Evolutionary conservation across 2,113 vertebrate species (phyloP).

Genomic region (Nothobranchius kuhntae): DNA sequence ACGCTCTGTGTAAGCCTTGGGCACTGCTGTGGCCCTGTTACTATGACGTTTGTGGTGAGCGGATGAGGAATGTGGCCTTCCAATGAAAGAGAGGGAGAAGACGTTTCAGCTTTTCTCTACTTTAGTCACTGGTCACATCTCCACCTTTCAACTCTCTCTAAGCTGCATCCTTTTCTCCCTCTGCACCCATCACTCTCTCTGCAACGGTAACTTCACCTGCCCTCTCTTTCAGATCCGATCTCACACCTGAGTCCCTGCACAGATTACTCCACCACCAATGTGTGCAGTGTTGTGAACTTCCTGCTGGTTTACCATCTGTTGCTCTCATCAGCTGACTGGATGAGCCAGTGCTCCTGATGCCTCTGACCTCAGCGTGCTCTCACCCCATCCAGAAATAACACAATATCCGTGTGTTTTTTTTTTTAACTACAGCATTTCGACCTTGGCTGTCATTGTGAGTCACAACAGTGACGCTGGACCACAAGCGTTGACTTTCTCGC

Average conservation of each 20-base stretch:
- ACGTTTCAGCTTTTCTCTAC: slow-evolving; percentile 54
- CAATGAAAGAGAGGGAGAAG: slow-evolving; percentile 51
- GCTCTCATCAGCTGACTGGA: slow-evolving; percentile 62
- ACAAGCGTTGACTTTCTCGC: slow-evolving; percentile 29
- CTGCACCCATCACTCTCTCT: neutral
- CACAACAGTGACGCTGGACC: slow-evolving; percentile 3
- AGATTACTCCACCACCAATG: slow-evolving; percentile 29
- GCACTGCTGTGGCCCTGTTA: slow-evolving; percentile 72
- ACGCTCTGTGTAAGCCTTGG: slow-evolving; percentile 76
- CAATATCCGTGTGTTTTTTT: slow-evolving; percentile 10
- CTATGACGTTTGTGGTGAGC: slow-evolving; percentile 67
- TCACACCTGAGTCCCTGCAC: slow-evolving; percentile 59
- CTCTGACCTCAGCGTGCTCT: slow-evolving; percentile 42
- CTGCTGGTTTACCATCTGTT: slow-evolving; percentile 73
- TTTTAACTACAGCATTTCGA: neutral
- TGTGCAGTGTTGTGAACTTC: slow-evolving; percentile 33
- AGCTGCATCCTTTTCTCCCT: slow-evolving; percentile 13
- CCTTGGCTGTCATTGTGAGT: slow-evolving; percentile 31
- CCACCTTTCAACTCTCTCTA: slow-evolving; percentile 39
- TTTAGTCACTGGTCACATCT: slow-evolving; percentile 76
- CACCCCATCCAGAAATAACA: slow-evolving; percentile 46
- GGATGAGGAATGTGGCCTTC: slow-evolving; percentile 72
- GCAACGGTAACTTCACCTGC: slow-evolving; percentile 38
- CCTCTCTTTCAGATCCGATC: slow-evolving; percentile 55
- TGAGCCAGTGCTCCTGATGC: slow-evolving; percentile 50